Conservation (phyloP, 2,797 vertebrate species). For the Arctocebus calabarensis region DNA sequence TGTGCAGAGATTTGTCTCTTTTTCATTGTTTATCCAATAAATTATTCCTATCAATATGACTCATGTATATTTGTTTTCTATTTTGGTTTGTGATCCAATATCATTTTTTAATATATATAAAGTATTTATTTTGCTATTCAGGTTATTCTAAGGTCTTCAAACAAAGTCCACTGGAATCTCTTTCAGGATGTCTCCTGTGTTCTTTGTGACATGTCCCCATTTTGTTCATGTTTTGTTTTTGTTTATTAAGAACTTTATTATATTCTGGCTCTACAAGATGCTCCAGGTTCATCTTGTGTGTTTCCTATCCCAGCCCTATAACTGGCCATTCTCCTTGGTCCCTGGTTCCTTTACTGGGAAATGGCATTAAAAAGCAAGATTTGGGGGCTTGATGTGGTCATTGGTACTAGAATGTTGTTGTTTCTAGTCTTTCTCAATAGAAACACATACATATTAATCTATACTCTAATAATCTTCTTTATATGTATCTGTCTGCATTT, state of each 20-base stretch:
- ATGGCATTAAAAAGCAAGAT: background rate
- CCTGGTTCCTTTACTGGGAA: background rate
- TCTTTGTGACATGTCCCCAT: background rate
- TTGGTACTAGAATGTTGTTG: background rate
- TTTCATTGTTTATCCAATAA: background rate
- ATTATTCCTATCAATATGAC: background rate
- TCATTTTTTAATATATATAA: background rate
- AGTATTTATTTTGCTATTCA: background rate
- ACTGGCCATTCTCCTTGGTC: background rate
- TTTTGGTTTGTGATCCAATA: background rate
- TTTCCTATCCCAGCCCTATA: background rate
- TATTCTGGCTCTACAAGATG: background rate
- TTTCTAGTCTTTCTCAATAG: background rate
- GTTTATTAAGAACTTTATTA: background rate
- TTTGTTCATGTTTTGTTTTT: background rate
- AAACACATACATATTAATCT: background rate
- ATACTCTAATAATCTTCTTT: background rate
- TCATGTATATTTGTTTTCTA: background rate
- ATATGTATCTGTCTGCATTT: background rate
- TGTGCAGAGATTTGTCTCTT: background rate
- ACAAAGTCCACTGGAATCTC: background rate
- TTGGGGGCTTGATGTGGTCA: background rate
- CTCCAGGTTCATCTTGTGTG: background rate
- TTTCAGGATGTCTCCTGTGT: background rate
- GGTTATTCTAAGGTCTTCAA: background rate